Conservation (phyloP, 30 jellyfish, hydroid and myxozoan species). For the Cassiopea andromeda region DNA sequence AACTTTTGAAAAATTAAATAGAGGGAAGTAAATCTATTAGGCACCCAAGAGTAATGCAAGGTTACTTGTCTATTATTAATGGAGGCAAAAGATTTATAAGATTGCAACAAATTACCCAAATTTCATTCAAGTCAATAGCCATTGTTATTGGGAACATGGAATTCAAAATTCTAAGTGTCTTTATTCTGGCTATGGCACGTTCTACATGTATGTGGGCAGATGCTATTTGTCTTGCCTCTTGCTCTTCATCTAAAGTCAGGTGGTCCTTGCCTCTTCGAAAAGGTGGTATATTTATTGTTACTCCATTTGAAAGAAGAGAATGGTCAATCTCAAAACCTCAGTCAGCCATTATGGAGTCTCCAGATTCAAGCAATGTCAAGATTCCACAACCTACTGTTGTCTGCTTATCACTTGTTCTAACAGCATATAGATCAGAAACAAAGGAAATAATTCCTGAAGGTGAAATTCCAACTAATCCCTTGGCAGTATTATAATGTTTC, state of each 20-base stretch:
- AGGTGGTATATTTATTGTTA: conserved; percentile 64
- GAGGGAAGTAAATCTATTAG: background rate
- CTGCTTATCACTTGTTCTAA: conserved; percentile 51
- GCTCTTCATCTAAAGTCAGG: conserved; percentile 46
- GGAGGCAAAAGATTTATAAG: conserved; percentile 35
- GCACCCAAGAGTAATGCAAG: background rate
- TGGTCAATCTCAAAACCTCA: conserved; percentile 61
- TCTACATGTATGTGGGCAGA: conserved; percentile 73
- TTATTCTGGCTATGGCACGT: conserved; percentile 62
- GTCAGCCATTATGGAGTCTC: conserved; percentile 82
- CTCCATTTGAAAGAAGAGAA: conserved; percentile 36
- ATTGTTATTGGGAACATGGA: conserved; percentile 37
- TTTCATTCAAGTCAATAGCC: conserved; percentile 36
- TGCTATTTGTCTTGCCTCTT: conserved; percentile 59
- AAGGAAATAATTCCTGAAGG: conserved; percentile 72
- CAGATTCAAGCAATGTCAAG: conserved; percentile 33
- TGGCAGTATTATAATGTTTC: conserved; percentile 83
- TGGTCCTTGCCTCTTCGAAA: conserved; percentile 42
- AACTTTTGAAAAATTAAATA: background rate
- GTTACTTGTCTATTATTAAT: background rate
- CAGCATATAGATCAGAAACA: conserved; percentile 75
- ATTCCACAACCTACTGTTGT: conserved; percentile 34
- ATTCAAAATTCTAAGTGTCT: conserved; percentile 24
- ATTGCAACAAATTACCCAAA: conserved; percentile 50
- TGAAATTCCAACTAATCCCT: conserved; percentile 78